Conservation (phyloP, 2,113 vertebrate species). For the Balaeniceps rex region DNA sequence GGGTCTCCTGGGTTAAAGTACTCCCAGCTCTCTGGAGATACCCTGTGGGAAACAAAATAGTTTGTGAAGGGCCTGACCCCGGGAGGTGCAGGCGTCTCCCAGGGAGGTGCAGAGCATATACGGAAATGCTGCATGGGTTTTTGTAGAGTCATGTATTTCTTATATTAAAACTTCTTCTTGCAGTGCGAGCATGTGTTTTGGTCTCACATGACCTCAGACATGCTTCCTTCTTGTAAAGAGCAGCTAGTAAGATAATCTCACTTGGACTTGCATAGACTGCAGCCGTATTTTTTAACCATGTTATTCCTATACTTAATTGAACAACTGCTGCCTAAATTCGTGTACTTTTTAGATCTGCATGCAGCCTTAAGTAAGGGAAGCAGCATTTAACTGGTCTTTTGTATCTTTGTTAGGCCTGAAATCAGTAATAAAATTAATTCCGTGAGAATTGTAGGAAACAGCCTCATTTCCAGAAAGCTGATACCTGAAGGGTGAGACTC, state of each 20-base stretch:
- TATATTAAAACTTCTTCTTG: slow-evolving; percentile 5
- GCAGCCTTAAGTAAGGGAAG: neutral
- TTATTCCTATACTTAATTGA: neutral
- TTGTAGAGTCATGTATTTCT: neutral
- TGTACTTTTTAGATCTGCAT: neutral
- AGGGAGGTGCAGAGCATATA: neutral
- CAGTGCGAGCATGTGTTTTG: neutral
- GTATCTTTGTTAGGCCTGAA: neutral
- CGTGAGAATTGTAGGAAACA: neutral
- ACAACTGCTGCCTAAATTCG: neutral
- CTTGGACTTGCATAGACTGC: rapidly evolving
- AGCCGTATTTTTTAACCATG: neutral
- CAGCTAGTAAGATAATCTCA: neutral
- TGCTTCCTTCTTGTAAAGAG: slow-evolving; percentile 20
- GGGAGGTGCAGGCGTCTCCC: neutral
- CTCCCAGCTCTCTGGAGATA: too few relatives aligned
- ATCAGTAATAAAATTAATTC: neutral
- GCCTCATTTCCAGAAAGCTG: neutral
- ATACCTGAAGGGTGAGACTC: neutral
- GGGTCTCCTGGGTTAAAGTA: rapidly evolving
- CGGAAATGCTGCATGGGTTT: neutral
- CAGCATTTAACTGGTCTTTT: neutral
- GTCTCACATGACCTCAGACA: slow-evolving; percentile 33
- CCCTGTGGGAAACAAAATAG: neutral
- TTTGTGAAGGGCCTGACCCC: neutral